Evolutionary conservation across 2,888 invertebrate genomes (phyloP).

Genomic region (Cactoblastis cactorum): DNA sequence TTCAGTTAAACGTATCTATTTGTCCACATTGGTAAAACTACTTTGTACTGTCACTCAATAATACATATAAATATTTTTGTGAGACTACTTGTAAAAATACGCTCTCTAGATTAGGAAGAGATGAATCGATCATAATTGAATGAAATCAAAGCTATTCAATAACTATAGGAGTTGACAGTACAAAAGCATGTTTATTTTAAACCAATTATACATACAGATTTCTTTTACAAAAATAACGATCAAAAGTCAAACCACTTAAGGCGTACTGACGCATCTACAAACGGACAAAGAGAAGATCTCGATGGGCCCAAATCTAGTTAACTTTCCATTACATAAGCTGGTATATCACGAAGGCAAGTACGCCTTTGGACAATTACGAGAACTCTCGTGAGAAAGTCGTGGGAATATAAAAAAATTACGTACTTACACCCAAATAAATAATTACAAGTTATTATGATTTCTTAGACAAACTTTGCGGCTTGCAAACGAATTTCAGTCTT

Average conservation of each 20-base stretch:
- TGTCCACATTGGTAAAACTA: too few relatives aligned
- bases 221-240: neutral
- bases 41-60: too few relatives aligned
- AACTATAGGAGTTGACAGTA: neutral
- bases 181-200: neutral
- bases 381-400: neutral
- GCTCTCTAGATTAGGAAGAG: too few relatives aligned
- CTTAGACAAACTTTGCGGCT: too few relatives aligned
- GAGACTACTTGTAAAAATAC: too few relatives aligned
- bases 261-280: conserved; percentile 3
- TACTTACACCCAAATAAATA: neutral
- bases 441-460: neutral
- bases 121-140: neutral
- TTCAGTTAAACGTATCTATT: too few relatives aligned
- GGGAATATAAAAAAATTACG: neutral
- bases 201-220: neutral
- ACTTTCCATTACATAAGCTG: conserved; percentile 7
- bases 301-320: conserved; percentile 1
- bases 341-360: conserved; percentile 1
- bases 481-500: too few relatives aligned
- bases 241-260: neutral
- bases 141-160: neutral
- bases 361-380: neutral
- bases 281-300: neutral
- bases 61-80: too few relatives aligned